Conservation (phyloP, 2,888 invertebrate genomes). For the Callimorpha dominula region DNA sequence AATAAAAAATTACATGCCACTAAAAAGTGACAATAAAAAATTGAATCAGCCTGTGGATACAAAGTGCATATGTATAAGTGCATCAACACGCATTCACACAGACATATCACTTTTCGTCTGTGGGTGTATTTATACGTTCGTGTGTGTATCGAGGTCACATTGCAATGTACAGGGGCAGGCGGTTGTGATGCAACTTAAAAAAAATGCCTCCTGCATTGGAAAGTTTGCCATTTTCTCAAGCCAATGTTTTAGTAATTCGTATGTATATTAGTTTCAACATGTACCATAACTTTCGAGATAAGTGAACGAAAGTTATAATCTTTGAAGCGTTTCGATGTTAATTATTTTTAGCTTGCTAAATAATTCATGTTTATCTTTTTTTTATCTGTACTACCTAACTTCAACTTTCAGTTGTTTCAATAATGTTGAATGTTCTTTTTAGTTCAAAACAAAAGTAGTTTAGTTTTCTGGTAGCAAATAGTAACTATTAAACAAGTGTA, state of each 20-base stretch:
- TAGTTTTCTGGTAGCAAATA: not conserved
- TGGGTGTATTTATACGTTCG: constrained; percentile 55
- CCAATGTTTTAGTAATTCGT: constrained; percentile 41
- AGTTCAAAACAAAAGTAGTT: not conserved
- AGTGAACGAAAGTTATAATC: constrained; percentile 2
- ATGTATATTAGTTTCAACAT: constrained; percentile 45
- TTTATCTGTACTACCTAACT: not conserved
- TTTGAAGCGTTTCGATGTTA: not conserved
- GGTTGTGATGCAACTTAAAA: constrained; percentile 69
- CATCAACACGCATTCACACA: constrained; percentile 61
- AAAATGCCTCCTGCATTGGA: constrained; percentile 67
- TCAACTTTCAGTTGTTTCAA: not conserved
- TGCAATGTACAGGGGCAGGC: constrained; percentile 68
- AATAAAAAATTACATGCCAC: constrained; percentile 38
- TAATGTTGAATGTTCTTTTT: not conserved
- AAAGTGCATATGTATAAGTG: constrained; percentile 60
- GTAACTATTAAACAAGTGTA: no score
- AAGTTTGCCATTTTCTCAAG: constrained; percentile 58
- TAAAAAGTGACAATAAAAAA: constrained; percentile 54
- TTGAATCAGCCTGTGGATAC: constrained; percentile 64
- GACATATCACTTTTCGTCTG: constrained; percentile 40
- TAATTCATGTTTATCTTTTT: not conserved
- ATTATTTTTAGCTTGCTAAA: constrained; percentile 2
- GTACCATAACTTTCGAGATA: constrained; percentile 13
- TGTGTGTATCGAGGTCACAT: constrained; percentile 82